Evolutionary conservation across 2,888 invertebrate species (phyloP).

Genomic region (Mechanitis messenoides): DNA sequence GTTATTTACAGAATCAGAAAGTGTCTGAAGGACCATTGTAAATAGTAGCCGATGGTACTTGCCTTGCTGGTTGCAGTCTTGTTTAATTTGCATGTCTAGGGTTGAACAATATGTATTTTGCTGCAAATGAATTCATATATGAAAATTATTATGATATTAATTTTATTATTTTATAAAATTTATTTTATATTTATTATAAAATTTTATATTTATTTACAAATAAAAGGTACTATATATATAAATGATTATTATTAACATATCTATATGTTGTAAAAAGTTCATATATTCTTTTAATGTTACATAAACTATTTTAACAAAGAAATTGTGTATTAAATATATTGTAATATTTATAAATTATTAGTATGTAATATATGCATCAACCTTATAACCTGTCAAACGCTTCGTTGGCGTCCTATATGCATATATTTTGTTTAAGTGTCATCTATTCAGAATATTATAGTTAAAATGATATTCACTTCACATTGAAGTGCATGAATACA

Average conservation of each 20-base stretch:
- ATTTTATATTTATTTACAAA: too few relatives aligned
- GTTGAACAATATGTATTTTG: background rate
- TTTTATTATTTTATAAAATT: too few relatives aligned
- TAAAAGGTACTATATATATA: too few relatives aligned
- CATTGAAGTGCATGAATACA: too few relatives aligned
- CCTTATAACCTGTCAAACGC: slow-evolving; percentile 12
- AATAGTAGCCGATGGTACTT: slow-evolving; percentile 9
- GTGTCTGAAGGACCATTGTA: slow-evolving; percentile 16
- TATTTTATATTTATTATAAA: too few relatives aligned
- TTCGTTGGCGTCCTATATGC: slow-evolving; percentile 17
- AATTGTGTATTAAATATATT: too few relatives aligned
- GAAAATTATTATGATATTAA: too few relatives aligned
- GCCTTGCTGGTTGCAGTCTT: slow-evolving; percentile 6
- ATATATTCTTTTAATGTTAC: too few relatives aligned
- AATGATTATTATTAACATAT: too few relatives aligned
- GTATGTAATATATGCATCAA: slow-evolving; percentile 7
- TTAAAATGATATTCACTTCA: slow-evolving; percentile 13
- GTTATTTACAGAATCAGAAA: slow-evolving; percentile 18
- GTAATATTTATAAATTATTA: too few relatives aligned
- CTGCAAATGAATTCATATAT: background rate
- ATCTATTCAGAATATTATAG: slow-evolving; percentile 16
- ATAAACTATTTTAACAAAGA: too few relatives aligned
- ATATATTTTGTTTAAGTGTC: slow-evolving; percentile 18
- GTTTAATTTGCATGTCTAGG: slow-evolving; percentile 4
- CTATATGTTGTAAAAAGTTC: too few relatives aligned